Base-by-base conservation (phyloP, 2,113 vertebrate genomes). In the Paralichthys olivaceus region DNA sequence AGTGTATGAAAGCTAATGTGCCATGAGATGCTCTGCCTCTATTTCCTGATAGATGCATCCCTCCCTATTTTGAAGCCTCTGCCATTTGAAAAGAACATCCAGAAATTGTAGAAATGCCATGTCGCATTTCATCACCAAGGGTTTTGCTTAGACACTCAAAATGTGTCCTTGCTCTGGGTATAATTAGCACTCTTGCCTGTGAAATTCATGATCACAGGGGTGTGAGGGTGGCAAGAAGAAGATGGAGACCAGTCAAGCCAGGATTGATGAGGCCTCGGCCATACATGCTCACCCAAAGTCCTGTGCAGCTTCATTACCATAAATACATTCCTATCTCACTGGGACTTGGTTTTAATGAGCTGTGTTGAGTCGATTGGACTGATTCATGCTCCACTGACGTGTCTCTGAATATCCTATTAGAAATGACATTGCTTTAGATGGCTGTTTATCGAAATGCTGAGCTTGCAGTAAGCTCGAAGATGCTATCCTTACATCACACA, bases 1-100 rank as follows among this genome's bases (percentile, higher is more conserved):
- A 64, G 70, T 69, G 71, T 70, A 56, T 88, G 74, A 88, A 87
- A 80, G 67, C 89, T 86, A 89, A 91, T 77, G 77, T 78, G 71
- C 79, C 70, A 72, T 89, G 61, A 87, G 80, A 79, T 29, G 28
- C 58, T 72, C 14, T 49, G 70, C 11, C 69, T 49, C 26, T 62
- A 55, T 29, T 55, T 40, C 19, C 23, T 65, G 77, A 85, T 63
- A 69, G 58, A 77, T 56, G 59, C 60, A 62, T 26, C 32, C 6
- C 25, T 68, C 58, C 22, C 15, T 74, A 51, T 79, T 69, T 77
- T 69, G 28, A 60, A 62, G 53, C 55, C 28, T 9, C 40, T 45
- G 51, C 14, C 40, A 49, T 66, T 78, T 78, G 34, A 66, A 45
- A 45, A 45, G 28, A 32, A n/a, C 34, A 23, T n/a, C 9, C 17